Conservation (phyloP, 92 coral and sea anemone species). For the Pocillopora meandrina region DNA sequence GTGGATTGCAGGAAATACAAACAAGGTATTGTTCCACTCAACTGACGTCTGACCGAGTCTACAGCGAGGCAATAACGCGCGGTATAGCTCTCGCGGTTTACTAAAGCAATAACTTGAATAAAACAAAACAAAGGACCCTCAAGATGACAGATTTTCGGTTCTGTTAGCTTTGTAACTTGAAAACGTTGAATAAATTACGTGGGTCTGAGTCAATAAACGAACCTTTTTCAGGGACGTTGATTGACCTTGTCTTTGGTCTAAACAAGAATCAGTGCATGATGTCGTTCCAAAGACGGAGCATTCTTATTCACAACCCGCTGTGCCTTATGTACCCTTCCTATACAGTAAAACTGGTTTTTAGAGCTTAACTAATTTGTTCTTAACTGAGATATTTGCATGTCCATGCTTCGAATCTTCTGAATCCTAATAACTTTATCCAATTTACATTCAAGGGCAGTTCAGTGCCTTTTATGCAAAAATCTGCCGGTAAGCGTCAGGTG, state of each 20-base stretch:
- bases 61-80: conserved; percentile 6
- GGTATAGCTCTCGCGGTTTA: conserved; percentile 29
- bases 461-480: not conserved
- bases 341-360: conserved; percentile 19
- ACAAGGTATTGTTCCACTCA: conserved; percentile 63
- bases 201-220: not conserved
- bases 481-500: too few species aligned
- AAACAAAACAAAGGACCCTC: conserved; percentile 4
- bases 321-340: not conserved
- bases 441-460: not conserved
- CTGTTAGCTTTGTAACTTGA: conserved; percentile 23
- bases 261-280: not conserved
- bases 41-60: conserved; percentile 25
- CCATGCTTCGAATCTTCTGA: not conserved
- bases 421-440: conserved; percentile 28
- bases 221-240: not conserved
- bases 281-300: not conserved
- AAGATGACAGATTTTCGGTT: conserved; percentile 24
- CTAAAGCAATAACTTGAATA: conserved; percentile 18
- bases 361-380: conserved; percentile 41
- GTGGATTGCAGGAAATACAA: conserved; percentile 77
- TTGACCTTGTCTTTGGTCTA: not conserved
- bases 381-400: conserved; percentile 24
- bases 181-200: conserved; percentile 17
- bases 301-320: not conserved